Conservation (phyloP, 2,797 vertebrate species). For the Champsocephalus esox region DNA sequence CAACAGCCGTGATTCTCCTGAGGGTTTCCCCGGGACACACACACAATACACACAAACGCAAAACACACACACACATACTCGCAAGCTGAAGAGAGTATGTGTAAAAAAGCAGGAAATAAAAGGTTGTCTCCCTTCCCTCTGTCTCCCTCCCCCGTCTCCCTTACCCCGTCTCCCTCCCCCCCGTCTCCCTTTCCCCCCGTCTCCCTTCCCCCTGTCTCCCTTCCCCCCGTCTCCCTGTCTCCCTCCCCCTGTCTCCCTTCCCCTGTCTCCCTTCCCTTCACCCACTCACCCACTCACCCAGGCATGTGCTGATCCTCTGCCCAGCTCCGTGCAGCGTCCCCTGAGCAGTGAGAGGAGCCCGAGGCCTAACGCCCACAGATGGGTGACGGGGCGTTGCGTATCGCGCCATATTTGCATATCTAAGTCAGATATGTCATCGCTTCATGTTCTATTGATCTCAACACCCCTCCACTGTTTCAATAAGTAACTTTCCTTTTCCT, state of each 20-base stretch:
- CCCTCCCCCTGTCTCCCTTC: accelerated
- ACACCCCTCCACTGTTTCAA: not conserved
- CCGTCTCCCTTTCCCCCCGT: too few species aligned
- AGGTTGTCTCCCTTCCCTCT: too few species aligned
- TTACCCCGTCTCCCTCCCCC: too few species aligned
- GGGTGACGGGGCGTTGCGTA: constrained; percentile 8
- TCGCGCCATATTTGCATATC: constrained; percentile 13
- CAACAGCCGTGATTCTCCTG: too few species aligned
- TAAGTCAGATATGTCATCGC: constrained; percentile 3
- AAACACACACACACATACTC: too few species aligned
- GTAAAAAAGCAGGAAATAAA: too few species aligned
- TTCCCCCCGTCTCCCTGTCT: too few species aligned
- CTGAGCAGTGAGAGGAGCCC: constrained; percentile 48
- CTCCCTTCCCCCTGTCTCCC: too few species aligned
- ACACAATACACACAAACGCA: too few species aligned
- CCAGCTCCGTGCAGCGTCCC: constrained; percentile 31
- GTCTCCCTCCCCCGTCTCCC: too few species aligned
- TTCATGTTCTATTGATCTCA: not conserved
- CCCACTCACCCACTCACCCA: constrained; percentile 25
- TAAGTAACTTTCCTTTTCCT: not conserved
- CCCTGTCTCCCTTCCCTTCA: not conserved
- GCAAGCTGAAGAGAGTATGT: too few species aligned
- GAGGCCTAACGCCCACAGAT: constrained; percentile 50
- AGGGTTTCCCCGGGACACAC: too few species aligned
- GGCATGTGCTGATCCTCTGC: constrained; percentile 57